Percentiles rank a stretch among this genome's conserved stretches.
These are phyloP conservation scores for Eidolon helvum DNA, from an alignment of 2,113 vertebrate genomes.

Conservation along the genomic window DNA sequence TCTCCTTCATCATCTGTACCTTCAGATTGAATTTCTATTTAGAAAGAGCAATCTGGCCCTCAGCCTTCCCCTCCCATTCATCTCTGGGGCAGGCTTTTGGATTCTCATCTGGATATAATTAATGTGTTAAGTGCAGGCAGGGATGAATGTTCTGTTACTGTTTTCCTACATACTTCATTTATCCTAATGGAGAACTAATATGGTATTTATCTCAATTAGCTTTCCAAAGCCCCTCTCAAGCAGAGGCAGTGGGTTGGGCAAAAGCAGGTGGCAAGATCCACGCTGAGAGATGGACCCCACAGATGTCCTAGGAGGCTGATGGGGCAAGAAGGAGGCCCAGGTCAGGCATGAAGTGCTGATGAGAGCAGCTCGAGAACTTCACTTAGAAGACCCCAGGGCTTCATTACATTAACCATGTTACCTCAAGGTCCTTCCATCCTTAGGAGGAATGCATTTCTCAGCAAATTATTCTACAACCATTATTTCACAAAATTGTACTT, in stretches of 20 bases:
- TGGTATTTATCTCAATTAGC: slow-evolving; percentile 53
- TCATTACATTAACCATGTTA: rapidly evolving
- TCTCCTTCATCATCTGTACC: too few relatives aligned
- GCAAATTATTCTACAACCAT: neutral
- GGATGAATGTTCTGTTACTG: neutral
- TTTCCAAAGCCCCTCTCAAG: neutral
- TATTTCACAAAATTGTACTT: neutral
- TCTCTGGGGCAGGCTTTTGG: neutral
- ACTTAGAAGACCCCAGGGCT: neutral
- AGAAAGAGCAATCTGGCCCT: neutral
- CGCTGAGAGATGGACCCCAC: rapidly evolving
- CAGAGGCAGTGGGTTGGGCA: neutral
- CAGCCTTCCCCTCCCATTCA: rapidly evolving
- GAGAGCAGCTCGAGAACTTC: neutral
- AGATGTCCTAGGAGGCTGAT: neutral
- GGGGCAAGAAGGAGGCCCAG: neutral
- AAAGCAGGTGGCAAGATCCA: neutral
- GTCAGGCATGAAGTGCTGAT: too few relatives aligned
- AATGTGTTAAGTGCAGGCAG: neutral
- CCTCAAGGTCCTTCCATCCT: slow-evolving; percentile 8
- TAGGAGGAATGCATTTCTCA: neutral
- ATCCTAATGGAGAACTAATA: slow-evolving; percentile 58
- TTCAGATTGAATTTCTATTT: neutral
- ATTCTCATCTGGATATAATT: neutral
- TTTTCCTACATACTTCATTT: slow-evolving; percentile 26